phyloP scores from a whole-genome alignment of 2,797 vertebrate species.

The Delichon dasypus region DNA sequence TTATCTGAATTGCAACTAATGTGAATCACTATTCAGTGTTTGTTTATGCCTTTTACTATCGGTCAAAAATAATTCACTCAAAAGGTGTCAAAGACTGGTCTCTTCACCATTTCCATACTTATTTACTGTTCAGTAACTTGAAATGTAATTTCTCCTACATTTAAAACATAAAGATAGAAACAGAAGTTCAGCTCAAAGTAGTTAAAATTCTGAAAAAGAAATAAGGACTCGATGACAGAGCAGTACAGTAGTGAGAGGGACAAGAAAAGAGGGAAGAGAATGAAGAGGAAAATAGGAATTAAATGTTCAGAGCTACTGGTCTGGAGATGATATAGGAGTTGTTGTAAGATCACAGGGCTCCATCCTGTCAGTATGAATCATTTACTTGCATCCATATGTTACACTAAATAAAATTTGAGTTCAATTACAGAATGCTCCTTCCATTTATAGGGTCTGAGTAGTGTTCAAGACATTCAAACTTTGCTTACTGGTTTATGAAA shows the following conservation, averaged over 20 bases:
- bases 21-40: neutral
- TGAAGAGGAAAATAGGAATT: neutral
- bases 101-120: neutral
- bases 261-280: neutral
- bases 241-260: neutral
- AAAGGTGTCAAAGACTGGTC: neutral
- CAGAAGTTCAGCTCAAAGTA: neutral
- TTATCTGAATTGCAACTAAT: neutral
- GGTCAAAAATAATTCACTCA: neutral
- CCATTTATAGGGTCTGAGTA: neutral
- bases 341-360: neutral
- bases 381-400: neutral
- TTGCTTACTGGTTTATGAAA: slow-evolving; percentile 6
- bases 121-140: neutral
- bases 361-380: neutral
- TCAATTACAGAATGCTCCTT: slow-evolving; percentile 15
- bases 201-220: neutral
- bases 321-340: neutral
- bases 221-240: neutral
- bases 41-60: neutral
- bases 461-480: neutral
- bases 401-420: neutral
- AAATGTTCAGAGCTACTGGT: neutral
- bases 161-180: neutral
- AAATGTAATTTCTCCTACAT: neutral